phyloP scores from a whole-genome alignment of 2,797 vertebrate genomes.

The Parotocinclus haroldoi region DNA sequence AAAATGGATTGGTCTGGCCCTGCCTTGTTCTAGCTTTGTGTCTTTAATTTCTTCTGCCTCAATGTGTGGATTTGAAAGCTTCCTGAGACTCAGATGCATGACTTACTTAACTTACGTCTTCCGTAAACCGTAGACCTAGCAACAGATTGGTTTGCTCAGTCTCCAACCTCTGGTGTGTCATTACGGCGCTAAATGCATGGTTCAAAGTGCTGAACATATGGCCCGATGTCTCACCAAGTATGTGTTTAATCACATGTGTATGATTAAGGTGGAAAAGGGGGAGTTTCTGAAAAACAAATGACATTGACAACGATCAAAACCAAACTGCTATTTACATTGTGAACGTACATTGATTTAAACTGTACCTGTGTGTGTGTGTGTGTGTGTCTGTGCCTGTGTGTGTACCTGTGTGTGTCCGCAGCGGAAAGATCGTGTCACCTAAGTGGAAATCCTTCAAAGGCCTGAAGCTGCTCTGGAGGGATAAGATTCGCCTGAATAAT shows the following conservation, averaged over 20 bases:
- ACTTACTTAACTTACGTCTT: constrained; percentile 41
- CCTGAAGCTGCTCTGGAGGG: constrained; percentile 87
- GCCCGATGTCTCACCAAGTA: constrained; percentile 31
- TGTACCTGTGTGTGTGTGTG: constrained; percentile 9
- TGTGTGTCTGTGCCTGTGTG: background rate
- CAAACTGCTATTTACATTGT: background rate
- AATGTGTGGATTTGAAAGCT: background rate
- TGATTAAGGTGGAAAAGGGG: constrained; percentile 14
- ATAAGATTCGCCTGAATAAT: constrained; percentile 97
- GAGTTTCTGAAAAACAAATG: background rate
- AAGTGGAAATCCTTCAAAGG: constrained; percentile 99
- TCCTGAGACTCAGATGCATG: background rate
- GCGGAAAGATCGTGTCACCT: constrained; percentile 91
- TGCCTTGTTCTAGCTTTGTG: background rate
- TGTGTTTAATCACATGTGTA: constrained; percentile 18
- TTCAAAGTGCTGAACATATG: constrained; percentile 44
- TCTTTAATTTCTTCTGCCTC: background rate
- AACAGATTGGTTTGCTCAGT: constrained; percentile 59
- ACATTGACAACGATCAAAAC: background rate
- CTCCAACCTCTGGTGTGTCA: constrained; percentile 40
- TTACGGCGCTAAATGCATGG: constrained; percentile 41
- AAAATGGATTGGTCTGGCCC: too few species aligned
- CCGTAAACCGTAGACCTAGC: constrained; percentile 62
- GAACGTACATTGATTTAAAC: too few species aligned
- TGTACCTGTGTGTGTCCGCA: constrained; percentile 60